Base-by-base conservation (phyloP, 2,888 invertebrate genomes). In the Bombylius major region DNA sequence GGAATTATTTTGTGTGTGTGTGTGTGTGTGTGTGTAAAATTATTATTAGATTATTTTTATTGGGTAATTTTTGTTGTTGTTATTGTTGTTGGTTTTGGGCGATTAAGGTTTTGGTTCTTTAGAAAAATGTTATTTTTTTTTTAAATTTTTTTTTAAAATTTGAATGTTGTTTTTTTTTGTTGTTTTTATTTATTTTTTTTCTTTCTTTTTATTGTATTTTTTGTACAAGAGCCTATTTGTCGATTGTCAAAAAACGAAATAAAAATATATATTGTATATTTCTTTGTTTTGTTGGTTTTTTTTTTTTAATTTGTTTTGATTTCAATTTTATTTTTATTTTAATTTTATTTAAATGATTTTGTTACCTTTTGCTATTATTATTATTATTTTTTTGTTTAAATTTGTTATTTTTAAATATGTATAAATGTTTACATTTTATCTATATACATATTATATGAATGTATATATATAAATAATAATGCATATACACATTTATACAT, bases 181-280 rank as follows among this genome's bases (percentile, higher is more conserved):
- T 58, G 49, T 55, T 55, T 34, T 55, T 51, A 34, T 33, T 34
- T 34, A 47, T 46, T 50, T 46, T 47, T 47, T 47, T 31, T 36
- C 11, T 11, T 50, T 51, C n/a, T 4, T 42, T 58, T 61, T 61
- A 59, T 61, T 62, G 59, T 61, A 50, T 55, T 68, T 59, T 66
- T 72, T 70, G 68, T 70, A 72, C 70, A 72, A 70, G 71, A 70
- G 72, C 73, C 72, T 73, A 72, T 73, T 72, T 71, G 74, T 74
- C 74, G 74, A 74, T 74, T 74, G 74, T 75, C 75, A 72, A 72
- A 70, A 68, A 72, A 70, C 69, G 65, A 69, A 71, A 67, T 66
- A 69, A 68, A 66, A 67, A 68, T 62, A 62, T 61, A 57, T 51
- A 51, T 60, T 39, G 31, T 48, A 32, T 56, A 47, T 23, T 23